A percentile compares a stretch with the other conserved stretches of the same genome.
These are phyloP conservation scores for Drosophila fulvimacula DNA, from an alignment of 2,888 invertebrate species.

Conservation along the genomic window DNA sequence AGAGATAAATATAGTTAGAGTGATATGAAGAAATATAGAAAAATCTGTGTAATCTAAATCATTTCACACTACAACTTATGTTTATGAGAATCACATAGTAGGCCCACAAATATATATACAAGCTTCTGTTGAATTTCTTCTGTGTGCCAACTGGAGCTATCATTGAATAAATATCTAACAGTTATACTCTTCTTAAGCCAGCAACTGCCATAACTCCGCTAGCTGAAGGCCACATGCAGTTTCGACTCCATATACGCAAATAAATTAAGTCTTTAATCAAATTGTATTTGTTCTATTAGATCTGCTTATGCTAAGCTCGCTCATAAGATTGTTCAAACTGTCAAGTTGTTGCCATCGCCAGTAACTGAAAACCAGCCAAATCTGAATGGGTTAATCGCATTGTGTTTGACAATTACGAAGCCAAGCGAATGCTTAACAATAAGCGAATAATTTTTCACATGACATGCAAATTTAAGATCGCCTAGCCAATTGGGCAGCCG, in stretches of 20 bases:
- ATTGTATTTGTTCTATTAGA: neutral
- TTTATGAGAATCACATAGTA: neutral
- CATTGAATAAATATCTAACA: neutral
- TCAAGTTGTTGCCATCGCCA: slow-evolving; percentile 5
- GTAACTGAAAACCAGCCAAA: slow-evolving; percentile 8
- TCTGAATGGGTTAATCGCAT: slow-evolving; percentile 49
- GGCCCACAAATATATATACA: neutral
- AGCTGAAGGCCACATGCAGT: neutral
- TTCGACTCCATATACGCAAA: neutral
- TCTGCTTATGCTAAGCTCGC: neutral
- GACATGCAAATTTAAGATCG: slow-evolving; percentile 60
- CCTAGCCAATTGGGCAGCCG: slow-evolving; percentile 32
- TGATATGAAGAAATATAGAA: too few species aligned
- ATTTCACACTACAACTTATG: too few species aligned
- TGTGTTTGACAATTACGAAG: slow-evolving; percentile 43
- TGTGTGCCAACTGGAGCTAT: neutral
- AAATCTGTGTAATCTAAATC: too few species aligned
- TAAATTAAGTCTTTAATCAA: slow-evolving; percentile 13
- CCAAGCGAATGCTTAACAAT: slow-evolving; percentile 57
- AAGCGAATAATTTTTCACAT: slow-evolving; percentile 70
- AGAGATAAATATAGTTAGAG: neutral
- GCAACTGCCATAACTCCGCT: neutral
- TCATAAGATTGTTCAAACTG: neutral
- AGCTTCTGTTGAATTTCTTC: neutral
- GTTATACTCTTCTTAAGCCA: neutral